These are phyloP conservation scores for Dorcus parallelipipedus DNA, from an alignment of 2,888 invertebrate species.

Conservation along the genomic window DNA sequence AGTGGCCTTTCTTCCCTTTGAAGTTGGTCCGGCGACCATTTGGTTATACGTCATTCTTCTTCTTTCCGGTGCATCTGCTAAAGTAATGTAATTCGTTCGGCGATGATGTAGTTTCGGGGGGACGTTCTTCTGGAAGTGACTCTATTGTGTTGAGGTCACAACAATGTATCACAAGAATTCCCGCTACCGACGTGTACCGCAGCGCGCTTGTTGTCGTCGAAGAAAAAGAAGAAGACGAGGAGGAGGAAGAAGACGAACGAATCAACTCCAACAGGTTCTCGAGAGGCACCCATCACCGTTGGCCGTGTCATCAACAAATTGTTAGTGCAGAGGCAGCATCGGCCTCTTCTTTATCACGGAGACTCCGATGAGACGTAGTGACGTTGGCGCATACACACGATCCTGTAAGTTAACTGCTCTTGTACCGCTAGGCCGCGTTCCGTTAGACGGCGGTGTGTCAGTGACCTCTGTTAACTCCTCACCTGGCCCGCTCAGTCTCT, in stretches of 20 bases:
- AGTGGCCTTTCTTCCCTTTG: too few relatives aligned
- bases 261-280: constrained; percentile 7
- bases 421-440: constrained; percentile 47
- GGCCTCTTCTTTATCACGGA: constrained; percentile 20
- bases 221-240: background rate
- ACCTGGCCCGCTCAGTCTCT: constrained; percentile 48
- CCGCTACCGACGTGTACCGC: constrained; percentile 8
- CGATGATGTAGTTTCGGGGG: too few relatives aligned
- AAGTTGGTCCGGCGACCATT: too few relatives aligned
- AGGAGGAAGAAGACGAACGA: too few relatives aligned
- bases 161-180: constrained; percentile 3
- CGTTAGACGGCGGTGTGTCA: constrained; percentile 47
- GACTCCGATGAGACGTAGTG: constrained; percentile 32
- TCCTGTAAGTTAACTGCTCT: constrained; percentile 51
- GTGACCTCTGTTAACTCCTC: constrained; percentile 48
- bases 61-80: too few relatives aligned
- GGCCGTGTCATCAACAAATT: constrained; percentile 23
- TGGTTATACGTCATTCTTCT: too few relatives aligned
- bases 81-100: too few relatives aligned
- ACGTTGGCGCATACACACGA: constrained; percentile 44
- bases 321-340: constrained; percentile 15
- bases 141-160: background rate
- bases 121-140: too few relatives aligned
- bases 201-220: background rate
- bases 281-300: constrained; percentile 15